A percentile compares a stretch with the other conserved stretches of the same genome.
Conservation (phyloP, 2,113 vertebrate species). For the Emydocephalus ijimae region DNA sequence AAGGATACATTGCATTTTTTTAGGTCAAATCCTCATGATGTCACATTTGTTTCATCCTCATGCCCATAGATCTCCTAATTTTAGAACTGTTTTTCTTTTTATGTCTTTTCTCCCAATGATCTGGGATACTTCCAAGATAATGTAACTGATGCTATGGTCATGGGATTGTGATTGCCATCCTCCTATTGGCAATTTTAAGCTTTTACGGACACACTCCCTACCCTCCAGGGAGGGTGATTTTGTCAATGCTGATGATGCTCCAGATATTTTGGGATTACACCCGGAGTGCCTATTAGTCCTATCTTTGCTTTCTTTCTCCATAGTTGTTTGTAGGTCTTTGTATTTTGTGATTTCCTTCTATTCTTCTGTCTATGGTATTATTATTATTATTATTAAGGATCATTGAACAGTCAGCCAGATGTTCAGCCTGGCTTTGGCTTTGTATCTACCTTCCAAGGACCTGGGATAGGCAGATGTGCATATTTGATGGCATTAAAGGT, state of each 20-base stretch:
- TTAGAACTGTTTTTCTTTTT: background rate
- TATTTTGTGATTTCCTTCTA: background rate
- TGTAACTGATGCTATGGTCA: background rate
- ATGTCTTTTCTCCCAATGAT: background rate
- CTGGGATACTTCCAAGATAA: background rate
- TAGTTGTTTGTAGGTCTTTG: background rate
- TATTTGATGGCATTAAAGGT: background rate
- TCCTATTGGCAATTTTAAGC: background rate
- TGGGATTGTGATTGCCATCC: background rate
- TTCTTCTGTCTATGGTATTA: background rate
- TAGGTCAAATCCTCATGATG: background rate
- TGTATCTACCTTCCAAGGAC: background rate
- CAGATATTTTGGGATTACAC: background rate
- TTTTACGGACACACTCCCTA: background rate
- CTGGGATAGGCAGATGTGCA: background rate
- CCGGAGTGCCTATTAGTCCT: background rate
- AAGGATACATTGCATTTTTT: background rate
- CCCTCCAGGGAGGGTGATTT: background rate
- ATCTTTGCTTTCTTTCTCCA: background rate
- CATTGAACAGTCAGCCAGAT: background rate
- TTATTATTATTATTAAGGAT: background rate
- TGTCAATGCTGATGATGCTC: background rate
- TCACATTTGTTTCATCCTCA: background rate
- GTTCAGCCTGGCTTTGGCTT: background rate
- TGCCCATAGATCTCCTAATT: background rate